These are phyloP conservation scores for Pseudopipra pipra DNA, from an alignment of 2,113 vertebrate genomes.

Conservation along the genomic window DNA sequence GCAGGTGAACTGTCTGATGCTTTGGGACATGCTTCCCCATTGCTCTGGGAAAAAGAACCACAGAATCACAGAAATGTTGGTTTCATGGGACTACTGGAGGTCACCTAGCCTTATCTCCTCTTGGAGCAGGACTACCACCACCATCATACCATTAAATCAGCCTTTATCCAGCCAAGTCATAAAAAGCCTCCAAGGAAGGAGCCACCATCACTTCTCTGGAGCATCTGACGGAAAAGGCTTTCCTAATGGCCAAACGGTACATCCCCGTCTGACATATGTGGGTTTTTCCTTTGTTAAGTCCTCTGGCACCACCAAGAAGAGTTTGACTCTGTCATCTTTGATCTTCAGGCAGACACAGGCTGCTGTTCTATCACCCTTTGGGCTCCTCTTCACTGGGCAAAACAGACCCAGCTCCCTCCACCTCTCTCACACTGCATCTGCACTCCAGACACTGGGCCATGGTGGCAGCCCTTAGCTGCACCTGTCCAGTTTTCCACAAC, in stretches of 20 bases:
- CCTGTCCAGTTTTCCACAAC: background rate
- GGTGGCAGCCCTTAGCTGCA: background rate
- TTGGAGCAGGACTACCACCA: background rate
- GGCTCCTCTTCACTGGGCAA: background rate
- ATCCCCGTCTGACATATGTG: accelerated
- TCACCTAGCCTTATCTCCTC: background rate
- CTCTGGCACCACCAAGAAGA: background rate
- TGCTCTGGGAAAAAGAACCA: background rate
- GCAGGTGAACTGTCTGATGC: background rate
- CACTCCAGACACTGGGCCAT: background rate
- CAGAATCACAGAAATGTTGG: background rate
- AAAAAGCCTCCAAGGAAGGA: background rate
- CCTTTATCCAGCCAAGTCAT: background rate
- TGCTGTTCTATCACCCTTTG: background rate
- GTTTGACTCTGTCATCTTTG: background rate
- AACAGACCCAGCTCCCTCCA: background rate
- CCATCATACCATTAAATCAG: background rate
- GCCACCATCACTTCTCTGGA: background rate
- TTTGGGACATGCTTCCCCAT: background rate
- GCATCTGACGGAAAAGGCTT: background rate
- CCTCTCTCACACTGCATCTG: accelerated
- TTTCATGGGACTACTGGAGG: background rate
- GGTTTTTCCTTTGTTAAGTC: background rate
- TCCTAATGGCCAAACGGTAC: background rate
- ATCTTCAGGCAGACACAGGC: background rate